Base-by-base conservation (phyloP, 2,113 vertebrate genomes). In the Numenius arquata region DNA sequence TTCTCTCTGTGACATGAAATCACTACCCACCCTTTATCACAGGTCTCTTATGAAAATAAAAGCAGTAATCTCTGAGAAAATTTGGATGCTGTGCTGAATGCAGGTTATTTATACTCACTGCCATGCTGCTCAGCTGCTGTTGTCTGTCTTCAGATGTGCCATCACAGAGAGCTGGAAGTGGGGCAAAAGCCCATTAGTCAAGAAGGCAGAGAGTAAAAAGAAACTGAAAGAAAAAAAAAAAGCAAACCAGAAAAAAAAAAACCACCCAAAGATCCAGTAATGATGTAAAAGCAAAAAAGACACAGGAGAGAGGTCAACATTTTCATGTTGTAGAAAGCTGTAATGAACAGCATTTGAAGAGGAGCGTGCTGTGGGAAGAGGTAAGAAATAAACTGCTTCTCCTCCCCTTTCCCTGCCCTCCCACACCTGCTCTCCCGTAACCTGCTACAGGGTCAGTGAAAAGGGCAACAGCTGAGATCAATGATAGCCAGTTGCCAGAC, bases 361-460 rank as follows among this genome's bases (percentile, higher is more conserved):
- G 5, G 6, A 40, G 1, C 0, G 0, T 0, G 1, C 2, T 27
- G 2, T 2, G 1, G 5, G 21, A 32, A 78, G 23, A 59, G 4
- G 22, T 13, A 50, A 81, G 19, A 75, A 68, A 67, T 6, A 59
- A 78, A 38, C 38, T 25, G 1, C 25, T 45, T 47, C 18, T 50
- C 20, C 29, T 29, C 26, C 14, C 50, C 12, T 27, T 26, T 30
- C 15, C 8, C 11, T 7, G 26, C 21, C 21, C 29, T 61, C 36
- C 27, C 16, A 12, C 34, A 34, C 7, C 48, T 26, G 30, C 20
- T n/a, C 16, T 38, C 43, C 30, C 9, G 1, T 9, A 30, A n/a
- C 6, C 18, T 50, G 23, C 41, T 32, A 8, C 65, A 22, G 23
- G 27, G 6, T 26, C 38, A 29, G 18, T 30, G 20, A 43, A 65